Evolutionary conservation across 2,888 invertebrate genomes (phyloP).

Genomic region (Parthenolecanium corni): DNA sequence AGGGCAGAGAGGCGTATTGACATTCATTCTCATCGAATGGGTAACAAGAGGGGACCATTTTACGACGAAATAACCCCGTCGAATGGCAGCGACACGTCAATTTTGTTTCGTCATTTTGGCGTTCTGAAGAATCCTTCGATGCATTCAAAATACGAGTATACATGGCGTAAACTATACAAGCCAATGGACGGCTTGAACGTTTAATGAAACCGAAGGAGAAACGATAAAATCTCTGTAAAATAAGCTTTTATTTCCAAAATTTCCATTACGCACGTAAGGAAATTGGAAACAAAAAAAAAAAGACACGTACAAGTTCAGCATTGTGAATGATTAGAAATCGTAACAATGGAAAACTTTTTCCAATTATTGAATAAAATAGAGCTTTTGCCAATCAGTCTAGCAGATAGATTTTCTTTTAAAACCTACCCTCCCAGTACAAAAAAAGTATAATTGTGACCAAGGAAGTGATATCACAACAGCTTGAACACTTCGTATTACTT

Average conservation of each 20-base stretch:
- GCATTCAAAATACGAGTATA: too few species aligned
- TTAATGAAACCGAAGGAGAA: conserved; percentile 10
- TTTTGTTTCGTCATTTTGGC: conserved; percentile 21
- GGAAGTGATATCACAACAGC: too few species aligned
- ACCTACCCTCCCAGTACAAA: too few species aligned
- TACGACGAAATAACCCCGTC: conserved; percentile 14
- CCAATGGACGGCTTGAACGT: conserved; percentile 5
- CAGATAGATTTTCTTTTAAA: too few species aligned
- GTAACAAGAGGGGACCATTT: conserved; percentile 12
- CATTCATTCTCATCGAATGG: conserved; percentile 14
- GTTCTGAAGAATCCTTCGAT: not conserved
- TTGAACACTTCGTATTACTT: too few species aligned
- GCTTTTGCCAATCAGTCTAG: too few species aligned
- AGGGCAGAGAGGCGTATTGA: conserved; percentile 12
- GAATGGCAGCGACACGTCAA: conserved; percentile 13
- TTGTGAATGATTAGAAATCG: too few species aligned
- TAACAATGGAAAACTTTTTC: too few species aligned
- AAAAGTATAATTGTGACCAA: too few species aligned
- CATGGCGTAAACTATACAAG: not conserved
- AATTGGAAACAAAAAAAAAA: too few species aligned
- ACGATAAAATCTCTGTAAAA: conserved; percentile 1
- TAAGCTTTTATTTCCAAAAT: conserved; percentile 2
- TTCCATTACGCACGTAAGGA: not conserved
- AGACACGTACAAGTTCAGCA: too few species aligned
- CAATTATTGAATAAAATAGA: too few species aligned